A percentile compares a stretch with the other conserved stretches of the same genome.
Conservation (phyloP, 2,888 invertebrate species). For the Tiliacea citrago region DNA sequence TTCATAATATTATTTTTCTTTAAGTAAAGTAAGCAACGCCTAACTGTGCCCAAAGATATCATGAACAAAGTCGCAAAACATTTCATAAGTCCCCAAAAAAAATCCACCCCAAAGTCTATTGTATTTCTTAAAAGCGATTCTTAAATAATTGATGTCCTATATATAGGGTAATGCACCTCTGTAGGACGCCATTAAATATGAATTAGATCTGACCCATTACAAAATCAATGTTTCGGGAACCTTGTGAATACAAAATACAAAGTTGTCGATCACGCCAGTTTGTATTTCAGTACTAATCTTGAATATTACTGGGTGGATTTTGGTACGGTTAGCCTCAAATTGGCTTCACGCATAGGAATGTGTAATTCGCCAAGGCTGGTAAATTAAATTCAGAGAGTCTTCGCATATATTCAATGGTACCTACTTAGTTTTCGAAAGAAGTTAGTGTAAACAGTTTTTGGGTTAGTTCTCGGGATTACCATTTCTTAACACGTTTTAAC, state of each 20-base stretch:
- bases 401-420: not conserved
- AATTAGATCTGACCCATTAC: constrained; percentile 71
- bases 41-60: constrained; percentile 17
- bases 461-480: not conserved
- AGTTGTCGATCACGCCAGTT: constrained; percentile 28
- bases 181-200: constrained; percentile 74
- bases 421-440: not conserved
- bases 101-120: constrained; percentile 44
- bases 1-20: constrained; percentile 7
- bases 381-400: constrained; percentile 10
- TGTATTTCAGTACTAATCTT: constrained; percentile 42
- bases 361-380: not conserved
- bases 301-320: constrained; percentile 6
- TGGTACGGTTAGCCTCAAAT: constrained; percentile 14
- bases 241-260: constrained; percentile 43
- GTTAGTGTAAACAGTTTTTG: not conserved
- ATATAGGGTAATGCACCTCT: constrained; percentile 66
- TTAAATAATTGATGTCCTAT: constrained; percentile 70
- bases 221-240: constrained; percentile 71
- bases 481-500: not conserved
- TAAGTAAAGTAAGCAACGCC: not conserved
- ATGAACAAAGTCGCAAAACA: constrained; percentile 19
- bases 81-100: constrained; percentile 28
- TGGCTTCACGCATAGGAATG: constrained; percentile 24
- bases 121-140: constrained; percentile 60